phyloP scores from a whole-genome alignment of 2,888 invertebrate genomes.

The Lochmaea capreae region DNA sequence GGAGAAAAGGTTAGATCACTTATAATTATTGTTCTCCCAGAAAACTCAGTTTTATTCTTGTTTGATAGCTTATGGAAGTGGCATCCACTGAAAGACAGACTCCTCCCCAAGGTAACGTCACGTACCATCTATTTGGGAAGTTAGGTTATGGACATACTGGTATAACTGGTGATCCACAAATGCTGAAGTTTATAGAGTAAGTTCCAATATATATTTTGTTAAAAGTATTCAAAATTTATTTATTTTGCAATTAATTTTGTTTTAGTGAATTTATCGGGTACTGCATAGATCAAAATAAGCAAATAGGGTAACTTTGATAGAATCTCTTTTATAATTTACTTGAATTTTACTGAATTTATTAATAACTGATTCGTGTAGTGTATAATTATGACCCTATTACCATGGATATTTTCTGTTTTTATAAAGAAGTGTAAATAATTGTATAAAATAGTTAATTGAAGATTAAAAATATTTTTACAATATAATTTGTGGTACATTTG shows the following conservation, averaged over 20 bases:
- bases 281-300: conserved; percentile 41
- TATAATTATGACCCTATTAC: no score
- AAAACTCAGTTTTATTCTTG: not conserved
- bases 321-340: not conserved
- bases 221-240: not conserved
- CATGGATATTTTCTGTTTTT: no score
- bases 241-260: conserved; percentile 27
- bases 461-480: no score
- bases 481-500: no score
- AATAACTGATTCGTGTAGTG: no score
- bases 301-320: conserved; percentile 22
- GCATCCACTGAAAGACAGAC: conserved; percentile 50
- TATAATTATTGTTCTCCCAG: not conserved
- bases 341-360: not conserved
- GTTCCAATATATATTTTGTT: conserved; percentile 27
- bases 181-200: conserved; percentile 57
- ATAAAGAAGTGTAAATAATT: no score
- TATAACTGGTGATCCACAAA: conserved; percentile 53
- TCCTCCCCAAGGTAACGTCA: conserved; percentile 52
- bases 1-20: conserved; percentile 53
- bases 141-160: conserved; percentile 55
- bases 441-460: no score
- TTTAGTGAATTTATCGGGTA: conserved; percentile 48
- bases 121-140: conserved; percentile 52
- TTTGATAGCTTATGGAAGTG: conserved; percentile 38